phyloP scores from a whole-genome alignment of 2,888 invertebrate species.

The Aplocera efformata region DNA sequence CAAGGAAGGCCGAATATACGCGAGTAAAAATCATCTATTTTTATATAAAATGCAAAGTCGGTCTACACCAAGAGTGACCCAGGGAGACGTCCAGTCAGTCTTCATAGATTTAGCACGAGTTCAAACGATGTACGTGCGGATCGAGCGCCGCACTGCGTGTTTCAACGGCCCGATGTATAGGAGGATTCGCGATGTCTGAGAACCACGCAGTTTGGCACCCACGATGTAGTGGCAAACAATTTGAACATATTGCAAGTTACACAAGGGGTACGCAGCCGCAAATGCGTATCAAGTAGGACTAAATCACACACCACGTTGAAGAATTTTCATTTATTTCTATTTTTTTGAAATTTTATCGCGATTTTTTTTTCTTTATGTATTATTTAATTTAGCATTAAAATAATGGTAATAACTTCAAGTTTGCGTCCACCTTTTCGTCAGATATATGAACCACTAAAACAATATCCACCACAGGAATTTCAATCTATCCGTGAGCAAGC shows the following conservation, averaged over 20 bases:
- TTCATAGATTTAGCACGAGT: constrained; percentile 52
- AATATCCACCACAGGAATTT: constrained; percentile 55
- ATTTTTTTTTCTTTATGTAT: constrained; percentile 61
- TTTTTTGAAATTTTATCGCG: constrained; percentile 64
- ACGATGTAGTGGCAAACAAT: constrained; percentile 28
- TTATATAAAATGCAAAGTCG: constrained; percentile 68
- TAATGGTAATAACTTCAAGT: constrained; percentile 75
- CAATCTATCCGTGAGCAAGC: constrained; percentile 50
- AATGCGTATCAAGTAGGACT: constrained; percentile 50
- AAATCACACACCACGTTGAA: constrained; percentile 77
- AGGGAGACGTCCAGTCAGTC: constrained; percentile 60
- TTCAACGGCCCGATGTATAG: neutral
- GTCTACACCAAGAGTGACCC: constrained; percentile 54
- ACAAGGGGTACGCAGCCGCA: constrained; percentile 45
- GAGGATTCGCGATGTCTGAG: neutral
- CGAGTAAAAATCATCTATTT: constrained; percentile 53
- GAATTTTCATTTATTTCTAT: constrained; percentile 77
- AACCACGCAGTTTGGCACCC: neutral
- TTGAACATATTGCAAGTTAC: constrained; percentile 71
- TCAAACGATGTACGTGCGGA: constrained; percentile 33
- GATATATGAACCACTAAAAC: constrained; percentile 55
- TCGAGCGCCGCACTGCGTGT: constrained; percentile 15
- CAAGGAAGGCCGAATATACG: constrained; percentile 60
- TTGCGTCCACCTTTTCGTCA: constrained; percentile 68
- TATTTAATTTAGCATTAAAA: constrained; percentile 80